These are phyloP conservation scores for Perizoma flavofasciatum DNA, from an alignment of 2,888 invertebrate genomes.

Conservation along the genomic window DNA sequence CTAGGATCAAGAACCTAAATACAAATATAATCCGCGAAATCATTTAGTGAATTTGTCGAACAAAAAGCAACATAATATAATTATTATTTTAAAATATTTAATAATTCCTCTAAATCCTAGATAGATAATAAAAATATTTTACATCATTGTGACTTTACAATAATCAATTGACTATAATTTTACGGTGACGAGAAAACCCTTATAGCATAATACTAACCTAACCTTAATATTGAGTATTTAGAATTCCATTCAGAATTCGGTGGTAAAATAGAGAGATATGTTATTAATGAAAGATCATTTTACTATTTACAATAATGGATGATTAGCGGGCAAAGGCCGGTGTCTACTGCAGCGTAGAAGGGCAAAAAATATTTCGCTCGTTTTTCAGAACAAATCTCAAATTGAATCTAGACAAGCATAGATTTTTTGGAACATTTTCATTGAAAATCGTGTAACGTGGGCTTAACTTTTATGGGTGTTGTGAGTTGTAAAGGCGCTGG, in stretches of 20 bases:
- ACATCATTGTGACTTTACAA: constrained; percentile 53
- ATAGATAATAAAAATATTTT: constrained; percentile 32
- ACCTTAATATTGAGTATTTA: constrained; percentile 68
- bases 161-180: constrained; percentile 66
- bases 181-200: constrained; percentile 68
- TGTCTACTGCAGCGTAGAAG: constrained; percentile 9
- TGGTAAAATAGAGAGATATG: constrained; percentile 68
- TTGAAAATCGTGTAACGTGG: too few relatives aligned
- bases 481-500: too few relatives aligned
- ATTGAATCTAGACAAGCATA: too few relatives aligned
- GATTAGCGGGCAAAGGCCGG: constrained; percentile 6
- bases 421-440: too few relatives aligned
- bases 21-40: constrained; percentile 23
- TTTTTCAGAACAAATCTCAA: too few relatives aligned
- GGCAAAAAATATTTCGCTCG: too few relatives aligned
- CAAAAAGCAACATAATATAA: constrained; percentile 31
- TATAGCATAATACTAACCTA: constrained; percentile 44
- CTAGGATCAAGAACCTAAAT: constrained; percentile 1
- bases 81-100: constrained; percentile 19
- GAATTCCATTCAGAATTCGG: constrained; percentile 56
- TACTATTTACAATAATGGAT: constrained; percentile 32
- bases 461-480: too few relatives aligned
- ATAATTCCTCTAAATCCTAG: constrained; percentile 28
- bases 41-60: constrained; percentile 24
- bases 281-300: constrained; percentile 43